phyloP scores from a whole-genome alignment of 2,113 vertebrate species.

The Beaufortia kweichowensis region DNA sequence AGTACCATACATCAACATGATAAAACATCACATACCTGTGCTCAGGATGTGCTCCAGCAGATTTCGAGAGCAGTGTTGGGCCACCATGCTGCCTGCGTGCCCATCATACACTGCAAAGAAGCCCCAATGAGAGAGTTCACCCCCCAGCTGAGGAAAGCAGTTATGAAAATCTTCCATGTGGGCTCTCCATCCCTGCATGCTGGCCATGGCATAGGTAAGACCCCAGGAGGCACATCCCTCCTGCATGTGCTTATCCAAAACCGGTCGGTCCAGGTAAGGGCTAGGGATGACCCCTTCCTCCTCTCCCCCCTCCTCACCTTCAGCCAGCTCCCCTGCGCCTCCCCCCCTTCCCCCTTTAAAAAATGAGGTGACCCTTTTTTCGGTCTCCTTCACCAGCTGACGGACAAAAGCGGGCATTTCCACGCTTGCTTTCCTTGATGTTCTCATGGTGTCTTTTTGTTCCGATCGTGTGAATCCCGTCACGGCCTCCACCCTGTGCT shows the following conservation, averaged over 20 bases:
- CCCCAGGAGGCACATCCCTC: conserved; percentile 72
- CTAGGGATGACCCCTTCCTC: conserved; percentile 66
- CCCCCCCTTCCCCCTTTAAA: conserved; percentile 74
- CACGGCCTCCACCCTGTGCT: conserved; percentile 44
- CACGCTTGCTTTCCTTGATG: conserved; percentile 72
- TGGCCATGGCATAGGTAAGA: conserved; percentile 73
- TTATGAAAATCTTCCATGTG: conserved; percentile 81
- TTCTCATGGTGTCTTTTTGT: conserved; percentile 67
- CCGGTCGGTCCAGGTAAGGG: conserved; percentile 70
- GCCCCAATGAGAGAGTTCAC: conserved; percentile 72
- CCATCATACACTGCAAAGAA: conserved; percentile 80
- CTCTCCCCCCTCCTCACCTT: conserved; percentile 58
- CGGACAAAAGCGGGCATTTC: conserved; percentile 78
- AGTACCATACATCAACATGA: neutral
- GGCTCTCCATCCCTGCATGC: conserved; percentile 79
- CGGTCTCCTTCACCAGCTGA: conserved; percentile 76
- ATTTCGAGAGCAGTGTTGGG: conserved; percentile 75
- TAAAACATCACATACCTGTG: conserved; percentile 61
- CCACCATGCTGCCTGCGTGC: conserved; percentile 73
- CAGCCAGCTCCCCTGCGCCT: conserved; percentile 62
- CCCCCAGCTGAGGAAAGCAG: conserved; percentile 70
- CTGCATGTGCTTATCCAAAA: conserved; percentile 73
- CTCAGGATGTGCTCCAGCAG: conserved; percentile 75
- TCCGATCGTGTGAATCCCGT: conserved; percentile 47
- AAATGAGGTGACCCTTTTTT: conserved; percentile 76